phyloP scores from a whole-genome alignment of 2,888 invertebrate genomes.

The Clostera curtula region DNA sequence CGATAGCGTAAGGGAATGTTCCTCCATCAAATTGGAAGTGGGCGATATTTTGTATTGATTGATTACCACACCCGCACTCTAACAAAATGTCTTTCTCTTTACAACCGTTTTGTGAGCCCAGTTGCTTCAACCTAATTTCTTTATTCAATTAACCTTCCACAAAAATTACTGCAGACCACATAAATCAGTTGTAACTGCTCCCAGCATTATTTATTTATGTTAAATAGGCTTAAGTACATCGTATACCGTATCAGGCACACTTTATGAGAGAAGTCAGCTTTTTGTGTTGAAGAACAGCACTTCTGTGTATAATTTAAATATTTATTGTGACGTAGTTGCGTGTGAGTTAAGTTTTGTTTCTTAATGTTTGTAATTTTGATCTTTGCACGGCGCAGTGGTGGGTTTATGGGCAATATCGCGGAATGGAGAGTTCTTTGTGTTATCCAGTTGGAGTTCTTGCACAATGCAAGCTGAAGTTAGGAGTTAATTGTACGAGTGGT shows the following conservation, averaged over 20 bases:
- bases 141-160: conserved; percentile 53
- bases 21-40: too few species aligned
- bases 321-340: conserved; percentile 10
- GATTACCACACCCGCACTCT: too few species aligned
- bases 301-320: conserved; percentile 9
- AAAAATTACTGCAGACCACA: conserved; percentile 49
- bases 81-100: not conserved
- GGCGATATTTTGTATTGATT: too few species aligned
- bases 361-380: not conserved
- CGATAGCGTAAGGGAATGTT: too few species aligned
- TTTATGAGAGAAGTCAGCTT: conserved; percentile 24
- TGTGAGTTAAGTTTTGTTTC: conserved; percentile 3
- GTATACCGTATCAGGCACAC: conserved; percentile 29
- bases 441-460: too few species aligned
- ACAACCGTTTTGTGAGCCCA: conserved; percentile 4
- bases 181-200: conserved; percentile 54
- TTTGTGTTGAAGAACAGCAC: conserved; percentile 12
- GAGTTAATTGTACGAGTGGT: too few species aligned
- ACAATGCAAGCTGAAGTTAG: too few species aligned
- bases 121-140: conserved; percentile 31
- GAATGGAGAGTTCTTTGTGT: too few species aligned
- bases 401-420: too few species aligned
- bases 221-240: conserved; percentile 49
- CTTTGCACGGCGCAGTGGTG: not conserved
- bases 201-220: conserved; percentile 58